Evolutionary conservation across 2,888 invertebrate species (phyloP).

Genomic region (Drosophila bunnanda): DNA sequence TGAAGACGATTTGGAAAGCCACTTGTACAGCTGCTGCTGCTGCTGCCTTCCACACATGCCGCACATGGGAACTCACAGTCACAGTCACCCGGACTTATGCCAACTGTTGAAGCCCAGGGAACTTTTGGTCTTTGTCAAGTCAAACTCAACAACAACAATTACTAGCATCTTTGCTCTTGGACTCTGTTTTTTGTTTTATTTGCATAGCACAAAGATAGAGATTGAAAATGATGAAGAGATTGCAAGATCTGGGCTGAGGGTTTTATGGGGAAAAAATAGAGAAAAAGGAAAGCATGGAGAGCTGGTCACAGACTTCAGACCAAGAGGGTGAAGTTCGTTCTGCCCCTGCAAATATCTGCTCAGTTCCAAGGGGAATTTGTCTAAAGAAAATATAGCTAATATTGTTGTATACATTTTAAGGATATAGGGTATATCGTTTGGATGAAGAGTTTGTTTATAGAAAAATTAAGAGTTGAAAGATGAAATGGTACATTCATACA

Average conservation of each 20-base stretch:
- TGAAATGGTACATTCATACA: background rate
- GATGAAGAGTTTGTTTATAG: background rate
- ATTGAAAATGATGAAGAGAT: constrained; percentile 24
- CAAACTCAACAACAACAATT: constrained; percentile 51
- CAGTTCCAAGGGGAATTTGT: constrained; percentile 37
- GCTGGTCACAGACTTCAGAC: background rate
- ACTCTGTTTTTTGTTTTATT: constrained; percentile 42
- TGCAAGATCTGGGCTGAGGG: background rate
- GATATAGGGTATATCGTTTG: constrained; percentile 11
- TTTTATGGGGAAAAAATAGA: constrained; percentile 6
- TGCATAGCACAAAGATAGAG: constrained; percentile 52
- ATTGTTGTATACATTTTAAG: constrained; percentile 25
- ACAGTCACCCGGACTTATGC: constrained; percentile 13
- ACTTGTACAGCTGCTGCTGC: constrained; percentile 29
- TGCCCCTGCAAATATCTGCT: background rate
- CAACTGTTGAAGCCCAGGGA: constrained; percentile 54
- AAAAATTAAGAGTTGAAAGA: background rate
- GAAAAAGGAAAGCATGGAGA: background rate
- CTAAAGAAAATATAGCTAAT: constrained; percentile 67
- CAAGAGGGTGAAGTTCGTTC: constrained; percentile 4
- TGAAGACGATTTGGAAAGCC: constrained; percentile 25
- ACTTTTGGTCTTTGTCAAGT: constrained; percentile 70
- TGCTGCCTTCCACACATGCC: constrained; percentile 48
- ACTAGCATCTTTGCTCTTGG: constrained; percentile 44
- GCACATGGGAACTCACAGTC: constrained; percentile 10